phyloP scores from a whole-genome alignment of 2,113 vertebrate genomes.

The Pelmatolapia mariae region DNA sequence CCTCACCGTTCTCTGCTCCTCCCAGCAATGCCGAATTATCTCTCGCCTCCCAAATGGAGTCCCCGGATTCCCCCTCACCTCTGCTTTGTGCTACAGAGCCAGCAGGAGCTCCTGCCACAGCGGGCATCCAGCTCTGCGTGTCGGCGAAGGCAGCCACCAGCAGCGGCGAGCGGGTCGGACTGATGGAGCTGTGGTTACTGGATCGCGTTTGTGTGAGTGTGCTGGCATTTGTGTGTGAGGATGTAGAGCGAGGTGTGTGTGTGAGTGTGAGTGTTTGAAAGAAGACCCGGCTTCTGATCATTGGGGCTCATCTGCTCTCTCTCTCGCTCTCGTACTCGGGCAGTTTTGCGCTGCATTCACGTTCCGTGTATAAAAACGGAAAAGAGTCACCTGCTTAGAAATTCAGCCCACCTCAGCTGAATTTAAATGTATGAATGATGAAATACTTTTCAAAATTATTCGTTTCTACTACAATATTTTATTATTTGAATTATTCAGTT shows the following conservation, averaged over 20 bases:
- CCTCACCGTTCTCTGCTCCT: neutral
- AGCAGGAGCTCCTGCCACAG: conserved; percentile 12
- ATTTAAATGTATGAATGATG: neutral
- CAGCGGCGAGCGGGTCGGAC: conserved; percentile 18
- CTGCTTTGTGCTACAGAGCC: neutral
- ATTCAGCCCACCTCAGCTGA: neutral
- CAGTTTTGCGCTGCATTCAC: conserved; percentile 50
- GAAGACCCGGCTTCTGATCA: conserved; percentile 38
- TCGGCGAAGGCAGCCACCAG: conserved; percentile 3
- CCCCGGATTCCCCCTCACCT: neutral
- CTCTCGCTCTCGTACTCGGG: neutral
- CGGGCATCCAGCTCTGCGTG: conserved; percentile 1
- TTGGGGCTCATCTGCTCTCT: conserved; percentile 36
- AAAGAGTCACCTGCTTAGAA: neutral
- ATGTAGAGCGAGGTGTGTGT: neutral
- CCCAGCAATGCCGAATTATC: conserved; percentile 1
- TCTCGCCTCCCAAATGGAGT: neutral
- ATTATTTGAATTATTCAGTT: neutral
- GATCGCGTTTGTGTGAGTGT: conserved; percentile 29
- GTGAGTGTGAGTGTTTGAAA: conserved; percentile 11
- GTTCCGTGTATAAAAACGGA: conserved; percentile 23
- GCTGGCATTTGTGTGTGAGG: conserved; percentile 33
- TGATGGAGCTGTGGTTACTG: conserved; percentile 19
- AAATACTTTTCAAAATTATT: neutral
- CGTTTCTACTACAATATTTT: neutral